Conservation (phyloP, 2,888 invertebrate species). For the Agrotis clavis region DNA sequence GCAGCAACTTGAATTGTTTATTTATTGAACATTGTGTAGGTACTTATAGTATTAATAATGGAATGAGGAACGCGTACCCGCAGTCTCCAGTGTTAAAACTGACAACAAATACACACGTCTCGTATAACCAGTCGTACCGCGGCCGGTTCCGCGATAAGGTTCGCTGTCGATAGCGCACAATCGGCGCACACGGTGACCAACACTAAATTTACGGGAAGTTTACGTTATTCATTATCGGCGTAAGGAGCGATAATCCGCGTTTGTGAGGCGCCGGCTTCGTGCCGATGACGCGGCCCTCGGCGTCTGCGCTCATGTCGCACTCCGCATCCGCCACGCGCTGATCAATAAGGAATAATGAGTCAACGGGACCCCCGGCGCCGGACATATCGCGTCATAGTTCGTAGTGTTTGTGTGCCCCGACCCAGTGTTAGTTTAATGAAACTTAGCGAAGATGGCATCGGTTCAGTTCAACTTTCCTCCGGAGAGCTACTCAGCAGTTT, state of each 20-base stretch:
- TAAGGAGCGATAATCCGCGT: slow-evolving; percentile 82
- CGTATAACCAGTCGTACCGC: slow-evolving; percentile 75
- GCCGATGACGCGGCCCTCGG: slow-evolving; percentile 60
- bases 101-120: slow-evolving; percentile 74
- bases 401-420: slow-evolving; percentile 63
- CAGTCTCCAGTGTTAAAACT: slow-evolving; percentile 76
- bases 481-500: slow-evolving; percentile 86
- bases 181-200: slow-evolving; percentile 73
- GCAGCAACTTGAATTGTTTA: slow-evolving; percentile 79
- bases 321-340: slow-evolving; percentile 69
- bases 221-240: slow-evolving; percentile 84
- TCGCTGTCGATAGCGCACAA: slow-evolving; percentile 76
- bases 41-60: slow-evolving; percentile 76
- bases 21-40: slow-evolving; percentile 82
- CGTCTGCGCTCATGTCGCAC: slow-evolving; percentile 67
- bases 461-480: slow-evolving; percentile 85
- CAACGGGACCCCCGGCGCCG: slow-evolving; percentile 68
- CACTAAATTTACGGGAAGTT: slow-evolving; percentile 81
- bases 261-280: slow-evolving; percentile 71
- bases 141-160: slow-evolving; percentile 82
- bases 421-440: slow-evolving; percentile 76
- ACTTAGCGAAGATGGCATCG: slow-evolving; percentile 77
- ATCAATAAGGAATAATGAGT: slow-evolving; percentile 82
- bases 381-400: slow-evolving; percentile 69
- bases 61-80: slow-evolving; percentile 76